phyloP scores from a whole-genome alignment of 2,888 invertebrate genomes.

The Tenthredo amoena region DNA sequence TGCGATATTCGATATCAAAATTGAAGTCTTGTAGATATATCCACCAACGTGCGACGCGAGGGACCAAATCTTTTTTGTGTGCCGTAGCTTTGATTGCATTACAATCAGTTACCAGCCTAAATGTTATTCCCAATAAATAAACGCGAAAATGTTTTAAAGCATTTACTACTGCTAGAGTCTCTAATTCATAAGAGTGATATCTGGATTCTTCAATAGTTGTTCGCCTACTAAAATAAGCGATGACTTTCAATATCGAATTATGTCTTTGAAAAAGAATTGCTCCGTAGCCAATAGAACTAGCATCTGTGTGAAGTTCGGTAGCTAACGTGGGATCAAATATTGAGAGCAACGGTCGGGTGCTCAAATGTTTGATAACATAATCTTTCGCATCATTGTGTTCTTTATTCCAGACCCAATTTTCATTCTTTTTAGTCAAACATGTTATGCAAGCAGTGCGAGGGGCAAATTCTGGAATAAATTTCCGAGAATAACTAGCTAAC shows the following conservation, averaged over 20 bases:
- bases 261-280: neutral
- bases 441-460: constrained; percentile 59
- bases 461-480: constrained; percentile 63
- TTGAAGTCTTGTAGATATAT: constrained; percentile 64
- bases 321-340: constrained; percentile 54
- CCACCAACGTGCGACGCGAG: constrained; percentile 68
- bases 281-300: constrained; percentile 40
- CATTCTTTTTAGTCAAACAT: constrained; percentile 45
- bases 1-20: constrained; percentile 61
- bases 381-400: constrained; percentile 53
- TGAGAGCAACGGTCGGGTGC: constrained; percentile 54
- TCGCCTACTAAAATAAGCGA: constrained; percentile 19
- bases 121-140: constrained; percentile 62
- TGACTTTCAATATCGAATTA: neutral
- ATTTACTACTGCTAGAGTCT: constrained; percentile 62
- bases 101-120: constrained; percentile 63
- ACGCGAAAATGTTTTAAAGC: constrained; percentile 67
- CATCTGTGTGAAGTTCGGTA: constrained; percentile 59
- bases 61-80: constrained; percentile 65
- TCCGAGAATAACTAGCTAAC: constrained; percentile 65
- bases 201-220: constrained; percentile 60
- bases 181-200: constrained; percentile 64
- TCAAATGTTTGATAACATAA: constrained; percentile 53
- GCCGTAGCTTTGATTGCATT: constrained; percentile 67
- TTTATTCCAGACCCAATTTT: constrained; percentile 48